Evolutionary conservation across 2,797 vertebrate species (phyloP), one percentile per base, ranked within the genome.

Genomic region (Centroberyx gerrardi): DNA sequence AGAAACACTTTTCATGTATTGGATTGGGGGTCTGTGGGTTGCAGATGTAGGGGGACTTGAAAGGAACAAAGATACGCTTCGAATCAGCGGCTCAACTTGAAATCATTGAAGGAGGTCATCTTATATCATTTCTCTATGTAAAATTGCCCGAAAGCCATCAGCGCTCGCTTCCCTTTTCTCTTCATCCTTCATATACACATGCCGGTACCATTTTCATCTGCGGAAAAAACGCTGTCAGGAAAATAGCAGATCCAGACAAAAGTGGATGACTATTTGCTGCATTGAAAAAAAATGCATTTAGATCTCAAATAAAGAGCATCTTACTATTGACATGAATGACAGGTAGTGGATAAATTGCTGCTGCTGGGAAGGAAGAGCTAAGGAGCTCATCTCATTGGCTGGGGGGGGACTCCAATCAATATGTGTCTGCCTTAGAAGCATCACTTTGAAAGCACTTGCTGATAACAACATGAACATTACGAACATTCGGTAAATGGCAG

Each of bases 291-390:
- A 85, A 78, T 87, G 10, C 71, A 90, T 90, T 92, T 92, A 92
- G 95, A 94, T 93, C 87, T 90, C 76, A 87, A 90, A 88, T 73
- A 92, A 94, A 92, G 88, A 79, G 82, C 84, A 80, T 74, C 60
- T 56, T 55, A 82, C 78, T 68, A 69, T 55, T 80, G 83, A 87
- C 78, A 80, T n/a, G 0, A 88, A 81, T 88, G 92, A 93, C 90
- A 94, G 93, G 93, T 91, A 89, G 90, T 91, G 92, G 94, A 93
- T 84, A 93, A 90, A 93, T 90, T 78, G 87, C 81, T 74, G 82
- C 82, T 91, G 82, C 87, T 90, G 87, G 82, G 72, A 3, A 71
- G 56, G 80, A 93, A 87, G 79, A 68, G 64, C 71, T 60, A 86
- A 92, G 91, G 83, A 88, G 86, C 79, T 77, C 73, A 13, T 76